These are phyloP conservation scores for Elegia similella DNA, from an alignment of 2,888 invertebrate genomes.

Conservation along the genomic window DNA sequence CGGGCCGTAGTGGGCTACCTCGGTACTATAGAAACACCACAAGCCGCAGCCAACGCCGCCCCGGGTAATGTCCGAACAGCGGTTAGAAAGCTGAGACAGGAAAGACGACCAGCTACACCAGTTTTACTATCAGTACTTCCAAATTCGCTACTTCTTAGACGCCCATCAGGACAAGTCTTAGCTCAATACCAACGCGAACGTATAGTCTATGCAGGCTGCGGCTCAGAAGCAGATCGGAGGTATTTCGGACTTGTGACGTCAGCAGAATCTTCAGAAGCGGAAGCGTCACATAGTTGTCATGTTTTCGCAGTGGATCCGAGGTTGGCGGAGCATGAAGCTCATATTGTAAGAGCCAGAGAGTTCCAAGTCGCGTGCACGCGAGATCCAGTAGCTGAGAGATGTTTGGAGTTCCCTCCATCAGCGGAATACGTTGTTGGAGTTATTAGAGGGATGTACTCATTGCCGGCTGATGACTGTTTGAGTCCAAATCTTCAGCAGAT, in stretches of 20 bases:
- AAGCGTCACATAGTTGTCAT: slow-evolving; percentile 93
- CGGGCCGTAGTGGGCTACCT: slow-evolving; percentile 95
- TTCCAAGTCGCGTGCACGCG: slow-evolving; percentile 93
- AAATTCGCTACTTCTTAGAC: slow-evolving; percentile 89
- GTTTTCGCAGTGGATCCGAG: slow-evolving; percentile 96
- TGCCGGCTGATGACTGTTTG: slow-evolving; percentile 70
- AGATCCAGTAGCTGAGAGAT: slow-evolving; percentile 88
- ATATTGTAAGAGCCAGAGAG: slow-evolving; percentile 88
- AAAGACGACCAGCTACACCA: slow-evolving; percentile 92
- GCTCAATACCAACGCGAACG: slow-evolving; percentile 94
- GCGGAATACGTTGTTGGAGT: slow-evolving; percentile 89
- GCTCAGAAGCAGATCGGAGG: slow-evolving; percentile 93
- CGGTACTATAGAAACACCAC: slow-evolving; percentile 97
- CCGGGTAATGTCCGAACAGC: slow-evolving; percentile 92
- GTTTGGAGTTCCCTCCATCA: slow-evolving; percentile 94
- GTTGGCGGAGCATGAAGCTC: slow-evolving; percentile 90
- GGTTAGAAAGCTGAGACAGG: slow-evolving; percentile 93
- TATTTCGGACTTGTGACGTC: slow-evolving; percentile 97
- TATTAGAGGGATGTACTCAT: slow-evolving; percentile 87
- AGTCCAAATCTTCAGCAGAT: slow-evolving; percentile 68
- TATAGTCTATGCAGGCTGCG: slow-evolving; percentile 94
- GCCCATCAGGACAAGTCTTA: slow-evolving; percentile 88
- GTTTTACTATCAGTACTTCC: slow-evolving; percentile 93
- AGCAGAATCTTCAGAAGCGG: slow-evolving; percentile 81
- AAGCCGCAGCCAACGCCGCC: slow-evolving; percentile 87